Evolutionary conservation across 2,113 vertebrate species (phyloP), one percentile per base, ranked within the genome.

Genomic region (Triplophysa dalaica): DNA sequence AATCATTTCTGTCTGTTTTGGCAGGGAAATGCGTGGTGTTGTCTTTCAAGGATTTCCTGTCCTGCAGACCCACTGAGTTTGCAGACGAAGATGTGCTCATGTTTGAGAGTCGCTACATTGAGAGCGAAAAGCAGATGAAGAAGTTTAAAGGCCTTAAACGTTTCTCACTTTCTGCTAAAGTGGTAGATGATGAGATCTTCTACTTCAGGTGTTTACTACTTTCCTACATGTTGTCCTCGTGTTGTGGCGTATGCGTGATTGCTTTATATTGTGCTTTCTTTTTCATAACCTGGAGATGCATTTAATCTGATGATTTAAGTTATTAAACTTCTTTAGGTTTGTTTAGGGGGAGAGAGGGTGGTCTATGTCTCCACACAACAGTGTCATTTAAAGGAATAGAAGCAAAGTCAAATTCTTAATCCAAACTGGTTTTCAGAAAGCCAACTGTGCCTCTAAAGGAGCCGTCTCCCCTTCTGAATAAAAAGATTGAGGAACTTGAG

Each of bases 61-160:
- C 96, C 77, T 98, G 97, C 89, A 94, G 98, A 87, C 96, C 96
- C 43, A 99, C 98, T 9, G 98, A 99, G 89, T 92, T 95, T 85
- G 80, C 91, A 8, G 98, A 99, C 87, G 95, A 96, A 0, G 94
- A 98, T 7, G 87, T 98, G 86, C 91, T 98, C 13, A 91, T 99
- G 75, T 99, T 95, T 22, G 97, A 98, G 90, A 99, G 98, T 84
- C 97, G 98, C 85, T 99, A 99, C 90, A 96, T 96, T 2, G 97
- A 98, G 69, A 93, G 93, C 0, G 98, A 99, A 90, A 98, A 96
- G 81, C 96, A 95, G 56, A 98, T 99, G 95, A 99, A 98, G 90
- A 98, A 97, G 79, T 98, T 98, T 82, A 99, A 99, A 87, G 97
- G 97, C 17, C 86, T 98, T 72, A 99, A 98, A 89, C 96, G 97